A percentile compares a stretch with the other conserved stretches of the same genome.
Conservation (phyloP, 1,140 invertebrate genomes). For the Orius laevigatus region DNA sequence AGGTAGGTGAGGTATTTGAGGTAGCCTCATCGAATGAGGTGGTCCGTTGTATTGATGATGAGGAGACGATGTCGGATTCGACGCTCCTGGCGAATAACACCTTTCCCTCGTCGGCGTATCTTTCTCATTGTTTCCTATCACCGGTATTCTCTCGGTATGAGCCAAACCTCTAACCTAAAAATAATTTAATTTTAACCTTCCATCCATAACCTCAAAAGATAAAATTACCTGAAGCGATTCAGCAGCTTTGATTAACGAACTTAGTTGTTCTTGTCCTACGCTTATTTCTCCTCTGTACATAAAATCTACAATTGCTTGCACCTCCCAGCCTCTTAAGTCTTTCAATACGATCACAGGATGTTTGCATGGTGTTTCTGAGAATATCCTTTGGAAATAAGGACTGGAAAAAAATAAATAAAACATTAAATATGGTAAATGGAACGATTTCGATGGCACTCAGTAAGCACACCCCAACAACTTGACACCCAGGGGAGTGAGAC, state of each 20-base stretch:
- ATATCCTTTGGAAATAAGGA: conserved; percentile 75
- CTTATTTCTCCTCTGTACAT: conserved; percentile 85
- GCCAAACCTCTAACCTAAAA: conserved; percentile 49
- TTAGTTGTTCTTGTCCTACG: conserved; percentile 64
- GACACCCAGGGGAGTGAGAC: neutral
- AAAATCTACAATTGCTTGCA: conserved; percentile 76
- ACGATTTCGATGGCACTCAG: neutral
- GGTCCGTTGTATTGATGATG: conserved; percentile 20
- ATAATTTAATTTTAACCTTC: neutral
- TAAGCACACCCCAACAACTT: neutral
- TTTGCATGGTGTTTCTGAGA: conserved; percentile 81
- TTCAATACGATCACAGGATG: conserved; percentile 82
- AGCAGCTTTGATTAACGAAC: conserved; percentile 65
- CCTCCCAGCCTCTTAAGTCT: conserved; percentile 69
- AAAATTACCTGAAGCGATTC: conserved; percentile 54
- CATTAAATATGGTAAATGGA: neutral
- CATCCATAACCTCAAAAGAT: conserved; percentile 2
- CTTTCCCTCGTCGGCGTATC: conserved; percentile 37
- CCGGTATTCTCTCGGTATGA: conserved; percentile 39
- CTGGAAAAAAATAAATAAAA: conserved; percentile 31
- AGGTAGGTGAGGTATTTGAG: conserved; percentile 30
- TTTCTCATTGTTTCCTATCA: conserved; percentile 21
- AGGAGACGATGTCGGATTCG: conserved; percentile 17
- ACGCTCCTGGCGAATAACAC: conserved; percentile 22
- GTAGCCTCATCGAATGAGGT: conserved; percentile 13